A percentile compares a stretch with the other conserved stretches of the same genome.
Conservation (phyloP, 2,888 invertebrate species). For the Odontothrips loti region DNA sequence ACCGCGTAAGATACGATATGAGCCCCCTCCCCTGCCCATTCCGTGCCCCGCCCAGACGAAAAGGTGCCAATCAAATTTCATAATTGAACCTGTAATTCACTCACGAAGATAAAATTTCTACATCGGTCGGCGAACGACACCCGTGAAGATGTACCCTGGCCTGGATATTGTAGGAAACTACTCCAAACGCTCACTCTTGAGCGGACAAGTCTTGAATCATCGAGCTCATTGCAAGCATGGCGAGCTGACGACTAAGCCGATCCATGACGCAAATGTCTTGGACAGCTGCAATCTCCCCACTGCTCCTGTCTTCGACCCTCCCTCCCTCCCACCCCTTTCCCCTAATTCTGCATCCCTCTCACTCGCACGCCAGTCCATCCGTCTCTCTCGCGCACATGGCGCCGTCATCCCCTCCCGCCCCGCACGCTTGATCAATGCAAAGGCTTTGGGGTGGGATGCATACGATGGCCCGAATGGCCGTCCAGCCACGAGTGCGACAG, state of each 20-base stretch:
- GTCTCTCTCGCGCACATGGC: neutral
- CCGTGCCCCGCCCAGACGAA: neutral
- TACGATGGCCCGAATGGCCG: no score
- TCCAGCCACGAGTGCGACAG: no score
- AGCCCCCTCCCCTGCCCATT: neutral
- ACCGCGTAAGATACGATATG: slow-evolving; percentile 3
- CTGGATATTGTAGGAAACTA: no score
- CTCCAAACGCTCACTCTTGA: no score
- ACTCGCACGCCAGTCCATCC: neutral
- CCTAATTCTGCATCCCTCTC: neutral
- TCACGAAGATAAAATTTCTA: no score
- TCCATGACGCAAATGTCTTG: neutral
- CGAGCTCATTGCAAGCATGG: no score
- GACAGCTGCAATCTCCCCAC: neutral
- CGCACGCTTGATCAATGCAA: neutral
- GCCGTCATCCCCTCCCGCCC: neutral
- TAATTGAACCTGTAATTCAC: no score
- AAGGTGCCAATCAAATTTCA: no score
- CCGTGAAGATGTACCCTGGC: no score
- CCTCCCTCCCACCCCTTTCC: slow-evolving; percentile 12
- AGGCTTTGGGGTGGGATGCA: neutral
- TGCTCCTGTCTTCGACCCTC: neutral
- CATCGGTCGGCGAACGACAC: no score
- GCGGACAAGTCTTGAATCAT: no score
- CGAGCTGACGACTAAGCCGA: neutral